Base-by-base conservation (phyloP, 2,888 invertebrate genomes). In the Mythimna vitellina region DNA sequence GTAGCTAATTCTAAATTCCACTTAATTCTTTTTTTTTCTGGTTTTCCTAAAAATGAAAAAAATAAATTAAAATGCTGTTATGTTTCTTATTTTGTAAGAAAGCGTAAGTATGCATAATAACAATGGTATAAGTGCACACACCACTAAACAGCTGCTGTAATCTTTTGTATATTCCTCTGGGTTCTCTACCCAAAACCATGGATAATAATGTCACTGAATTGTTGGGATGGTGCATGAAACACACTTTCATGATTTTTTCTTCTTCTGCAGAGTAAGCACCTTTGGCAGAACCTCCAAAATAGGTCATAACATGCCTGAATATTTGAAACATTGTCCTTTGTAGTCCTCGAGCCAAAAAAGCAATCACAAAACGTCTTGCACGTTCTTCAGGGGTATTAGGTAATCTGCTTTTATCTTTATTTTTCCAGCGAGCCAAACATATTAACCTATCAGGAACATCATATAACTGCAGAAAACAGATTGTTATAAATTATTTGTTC, bases 171-270 rank as follows among this genome's bases (percentile, higher is more conserved):
- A 94, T 90, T 17, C 91, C 92, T 81, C 94, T 90, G 12, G 91
- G 88, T 77, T 94, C 92, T 80, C 95, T 88, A 17, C 91, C 85
- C 17, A 95, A 87, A 42, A 95, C 82, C 60, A 80, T 70, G 65
- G 92, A 85, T 73, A 93, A 83, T 78, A 89, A 82, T 67, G 80
- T 80, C 8, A 90, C 89, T 63, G 91, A 89, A 69, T 89, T 80
- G 38, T 85, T 83, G 20, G 93, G 91, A 63, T 88, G 83, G 72
- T 95, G 91, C 58, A 85, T 81, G 65, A 92, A 90, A 82, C 93
- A 93, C 32, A 93, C 89, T 76, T 92, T 83, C 88, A 95, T 93
- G 14, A 95, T 85, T 89, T 92, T 94, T 85, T 92, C 89, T 87
- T 95, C 95, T 64, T 83, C 78, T 38, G 76, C n/a, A 14, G 89